Percentiles rank a stretch among this genome's conserved stretches.
Conservation (phyloP, 2,888 invertebrate genomes). For the Epistrophe grossulariae region DNA sequence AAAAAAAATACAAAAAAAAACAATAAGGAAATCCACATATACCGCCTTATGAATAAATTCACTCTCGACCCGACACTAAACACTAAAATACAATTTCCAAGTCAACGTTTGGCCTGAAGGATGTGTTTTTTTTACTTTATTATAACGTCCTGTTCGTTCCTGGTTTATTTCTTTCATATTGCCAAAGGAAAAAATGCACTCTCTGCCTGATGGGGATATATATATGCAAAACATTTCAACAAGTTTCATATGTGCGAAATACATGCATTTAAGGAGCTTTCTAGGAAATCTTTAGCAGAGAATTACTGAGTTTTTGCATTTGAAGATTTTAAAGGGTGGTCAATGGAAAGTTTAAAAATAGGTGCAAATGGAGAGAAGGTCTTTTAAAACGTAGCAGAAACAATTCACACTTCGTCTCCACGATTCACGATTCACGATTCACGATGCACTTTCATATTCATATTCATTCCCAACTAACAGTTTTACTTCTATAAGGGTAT, state of each 20-base stretch:
- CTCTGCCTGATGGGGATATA: slow-evolving; percentile 10
- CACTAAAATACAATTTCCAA: slow-evolving; percentile 71
- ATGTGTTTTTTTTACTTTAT: slow-evolving; percentile 6
- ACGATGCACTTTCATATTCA: too few relatives aligned
- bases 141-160: slow-evolving; percentile 6
- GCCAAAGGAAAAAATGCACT: slow-evolving; percentile 26
- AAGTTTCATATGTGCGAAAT: slow-evolving; percentile 27
- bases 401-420: too few relatives aligned
- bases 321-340: slow-evolving; percentile 9
- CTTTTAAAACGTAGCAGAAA: too few relatives aligned
- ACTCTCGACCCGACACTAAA: slow-evolving; percentile 57
- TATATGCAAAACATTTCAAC: slow-evolving; percentile 58
- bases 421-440: too few relatives aligned
- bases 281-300: slow-evolving; percentile 7
- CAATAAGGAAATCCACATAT: neutral
- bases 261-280: neutral
- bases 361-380: too few relatives aligned
- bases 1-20: neutral
- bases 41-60: slow-evolving; percentile 65
- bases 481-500: too few relatives aligned
- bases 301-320: slow-evolving; percentile 17
- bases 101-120: slow-evolving; percentile 56
- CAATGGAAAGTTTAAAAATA: neutral
- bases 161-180: neutral
- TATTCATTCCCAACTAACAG: too few relatives aligned